Base-by-base conservation (phyloP, 2,888 invertebrate species). In the Callinectes sapidus region DNA sequence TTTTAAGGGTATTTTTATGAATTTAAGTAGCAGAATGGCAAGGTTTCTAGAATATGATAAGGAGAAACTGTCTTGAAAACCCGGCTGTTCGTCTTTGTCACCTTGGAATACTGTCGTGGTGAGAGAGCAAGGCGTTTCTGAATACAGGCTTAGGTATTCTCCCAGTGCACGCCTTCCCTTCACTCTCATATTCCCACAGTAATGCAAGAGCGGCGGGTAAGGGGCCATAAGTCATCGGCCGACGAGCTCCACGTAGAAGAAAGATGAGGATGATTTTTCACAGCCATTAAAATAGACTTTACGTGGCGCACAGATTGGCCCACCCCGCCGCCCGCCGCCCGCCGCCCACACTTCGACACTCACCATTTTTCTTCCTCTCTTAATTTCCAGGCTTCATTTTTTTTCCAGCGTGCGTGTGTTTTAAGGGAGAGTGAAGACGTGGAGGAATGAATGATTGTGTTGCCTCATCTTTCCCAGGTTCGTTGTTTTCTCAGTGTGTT, bases 211-310 rank as follows among this genome's bases (percentile, higher is more conserved):
- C 71, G 18, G 71, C 71, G 23, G 71, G 35, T 81, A 35, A 32
- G 16, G 14, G 14, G 81, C 81, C 32, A 81, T 81, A 10, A 10
- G 16, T 81, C 81, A 81, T 8, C 32, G 35, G n/a, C 71, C 81
- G 35, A 35, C 81, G 35, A 81, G 81, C 81, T 16, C 48, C 48
- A 81, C 35, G 81, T 81, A 32, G 6, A 81, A n/a, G 61, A 81
- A 35, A 35, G 81, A 81, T 81, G 81, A 35, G 81, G 8, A n/a
- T 35, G 32, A 32, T 81, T 81, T 81, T 35, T 16, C 13, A 81
- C 81, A 32, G 10, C 81, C 81, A 81, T 81, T 81, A 81, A 32
- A 81, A 35, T 81, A 71, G 71, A 81, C 32, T 81, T 81, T 32
- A 81, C 35, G 35, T 32, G 32, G 32, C 8, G 81, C 81, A 81